Base-by-base conservation (phyloP, 2,888 invertebrate species). In the Heliconius ethilla region DNA sequence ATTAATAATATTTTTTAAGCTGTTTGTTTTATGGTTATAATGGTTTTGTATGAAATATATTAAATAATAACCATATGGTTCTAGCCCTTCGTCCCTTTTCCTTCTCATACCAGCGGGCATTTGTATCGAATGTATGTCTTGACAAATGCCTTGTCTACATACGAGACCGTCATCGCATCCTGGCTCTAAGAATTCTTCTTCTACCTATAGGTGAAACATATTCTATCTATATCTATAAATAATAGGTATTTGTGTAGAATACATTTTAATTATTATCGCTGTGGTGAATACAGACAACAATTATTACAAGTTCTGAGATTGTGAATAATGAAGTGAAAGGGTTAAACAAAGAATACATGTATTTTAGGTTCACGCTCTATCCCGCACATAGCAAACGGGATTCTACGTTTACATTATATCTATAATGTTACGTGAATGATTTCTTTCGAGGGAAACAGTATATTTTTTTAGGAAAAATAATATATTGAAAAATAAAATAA, bases 131-230 rank as follows among this genome's bases (percentile, higher is more conserved):
- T 94, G 94, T 29, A 93, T 94, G 70, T 94, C 94, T 85, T 93
- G 93, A 81, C 94, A 94, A 66, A 75, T 80, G 2, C 93, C 94
- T 78, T 91, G 90, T 0, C 92, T 86, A 82, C 93, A 94, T 45
- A 94, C 94, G 84, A 93, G 86, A 0, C 92, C 94, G 70, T 94
- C 94, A 77, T 94, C 94, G 79, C 94, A 94, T 6, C 94, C 94
- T 0, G 94, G 93, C 82, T 93, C 94, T 33, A 94, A 70, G 80
- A 94, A 92, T 79, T 94, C 94, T 74, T 94, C 94, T 81, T 94
- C 94, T 3, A 94, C 90, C 94, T 94, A 75, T 22, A 59, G 3
- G 59, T 59, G 3, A 10, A n/a, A 59, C 0, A 59, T n/a, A 59
- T n/a, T n/a, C n/a, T n/a, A n/a, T n/a, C n/a, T n/a, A n/a, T n/a